Conservation (phyloP, 2,888 invertebrate genomes). For the Halocaridina rubra region DNA sequence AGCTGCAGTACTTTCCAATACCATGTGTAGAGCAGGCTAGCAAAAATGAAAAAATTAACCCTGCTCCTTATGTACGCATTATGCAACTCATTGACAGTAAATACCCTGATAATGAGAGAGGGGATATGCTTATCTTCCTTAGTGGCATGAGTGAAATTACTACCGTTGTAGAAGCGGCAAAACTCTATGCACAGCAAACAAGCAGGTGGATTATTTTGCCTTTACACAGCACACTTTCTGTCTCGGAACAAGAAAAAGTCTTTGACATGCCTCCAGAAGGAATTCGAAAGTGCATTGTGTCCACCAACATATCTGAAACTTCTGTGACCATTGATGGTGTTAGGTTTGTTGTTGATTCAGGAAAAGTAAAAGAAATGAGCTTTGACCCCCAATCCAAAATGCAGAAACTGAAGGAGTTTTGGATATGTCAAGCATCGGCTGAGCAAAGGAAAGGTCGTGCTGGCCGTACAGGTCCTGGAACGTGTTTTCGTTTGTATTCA, state of each 20-base stretch:
- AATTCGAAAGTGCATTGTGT: slow-evolving; percentile 88
- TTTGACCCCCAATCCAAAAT: slow-evolving; percentile 92
- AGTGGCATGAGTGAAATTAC: slow-evolving; percentile 95
- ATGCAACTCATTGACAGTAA: slow-evolving; percentile 92
- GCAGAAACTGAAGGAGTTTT: slow-evolving; percentile 91
- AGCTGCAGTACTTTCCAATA: slow-evolving; percentile 85
- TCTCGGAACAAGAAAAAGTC: slow-evolving; percentile 95
- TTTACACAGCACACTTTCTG: slow-evolving; percentile 90
- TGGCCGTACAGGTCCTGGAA: slow-evolving; percentile 82
- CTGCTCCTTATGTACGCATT: slow-evolving; percentile 91
- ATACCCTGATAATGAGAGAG: slow-evolving; percentile 86
- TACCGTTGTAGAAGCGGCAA: slow-evolving; percentile 85
- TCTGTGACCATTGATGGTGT: slow-evolving; percentile 98
- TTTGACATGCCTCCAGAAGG: slow-evolving; percentile 96
- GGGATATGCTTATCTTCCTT: slow-evolving; percentile 94
- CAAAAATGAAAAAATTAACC: slow-evolving; percentile 83
- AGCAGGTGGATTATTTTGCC: slow-evolving; percentile 92
- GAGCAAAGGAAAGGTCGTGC: slow-evolving; percentile 97
- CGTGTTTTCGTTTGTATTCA: slow-evolving; percentile 90
- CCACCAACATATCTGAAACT: slow-evolving; percentile 98
- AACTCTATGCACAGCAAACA: slow-evolving; percentile 81
- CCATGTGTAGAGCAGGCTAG: slow-evolving; percentile 69
- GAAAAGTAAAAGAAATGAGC: slow-evolving; percentile 97
- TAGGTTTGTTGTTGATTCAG: slow-evolving; percentile 95
- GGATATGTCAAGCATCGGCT: slow-evolving; percentile 97